Percentiles rank a stretch among this genome's conserved stretches.
phyloP scores from a whole-genome alignment of 30 jellyfish, hydroid and myxozoan genomes.

The Aurelia sp. region DNA sequence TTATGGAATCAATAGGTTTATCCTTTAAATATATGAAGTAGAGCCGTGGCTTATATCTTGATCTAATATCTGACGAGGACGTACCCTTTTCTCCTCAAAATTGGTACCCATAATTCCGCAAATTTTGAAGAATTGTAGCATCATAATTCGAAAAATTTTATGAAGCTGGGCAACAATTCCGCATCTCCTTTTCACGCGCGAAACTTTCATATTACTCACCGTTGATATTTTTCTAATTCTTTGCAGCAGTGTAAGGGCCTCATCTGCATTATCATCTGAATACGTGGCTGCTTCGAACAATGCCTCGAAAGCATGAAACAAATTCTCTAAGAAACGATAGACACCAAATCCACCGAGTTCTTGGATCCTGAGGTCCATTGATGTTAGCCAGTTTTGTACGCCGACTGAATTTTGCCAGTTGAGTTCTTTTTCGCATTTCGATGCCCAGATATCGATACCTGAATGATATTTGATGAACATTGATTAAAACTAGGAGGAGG shows the following conservation, averaged over 20 bases:
- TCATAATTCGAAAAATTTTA: too few relatives aligned
- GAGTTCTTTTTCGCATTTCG: slow-evolving; percentile 92
- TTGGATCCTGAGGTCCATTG: slow-evolving; percentile 99
- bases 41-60: too few relatives aligned
- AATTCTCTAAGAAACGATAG: slow-evolving; percentile 90
- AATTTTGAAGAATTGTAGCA: too few relatives aligned
- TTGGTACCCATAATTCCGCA: too few relatives aligned
- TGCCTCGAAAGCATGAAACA: slow-evolving; percentile 99
- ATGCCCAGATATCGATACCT: slow-evolving; percentile 99
- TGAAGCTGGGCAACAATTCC: too few relatives aligned
- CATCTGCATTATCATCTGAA: slow-evolving; percentile 90
- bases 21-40: too few relatives aligned
- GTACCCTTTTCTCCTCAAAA: too few relatives aligned
- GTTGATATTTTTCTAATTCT: slow-evolving; percentile 90
- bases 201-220: slow-evolving; percentile 43
- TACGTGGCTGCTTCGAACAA: slow-evolving; percentile 94
- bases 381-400: slow-evolving; percentile 93
- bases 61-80: too few relatives aligned
- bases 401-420: slow-evolving; percentile 99
- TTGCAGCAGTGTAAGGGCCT: slow-evolving; percentile 83
- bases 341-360: slow-evolving; percentile 99
- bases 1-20: too few relatives aligned
- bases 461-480: neutral
- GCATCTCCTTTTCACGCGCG: too few relatives aligned
- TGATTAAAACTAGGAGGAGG: too few relatives aligned